phyloP scores from a whole-genome alignment of 2,888 invertebrate species.

The Heterodera filipjevi region DNA sequence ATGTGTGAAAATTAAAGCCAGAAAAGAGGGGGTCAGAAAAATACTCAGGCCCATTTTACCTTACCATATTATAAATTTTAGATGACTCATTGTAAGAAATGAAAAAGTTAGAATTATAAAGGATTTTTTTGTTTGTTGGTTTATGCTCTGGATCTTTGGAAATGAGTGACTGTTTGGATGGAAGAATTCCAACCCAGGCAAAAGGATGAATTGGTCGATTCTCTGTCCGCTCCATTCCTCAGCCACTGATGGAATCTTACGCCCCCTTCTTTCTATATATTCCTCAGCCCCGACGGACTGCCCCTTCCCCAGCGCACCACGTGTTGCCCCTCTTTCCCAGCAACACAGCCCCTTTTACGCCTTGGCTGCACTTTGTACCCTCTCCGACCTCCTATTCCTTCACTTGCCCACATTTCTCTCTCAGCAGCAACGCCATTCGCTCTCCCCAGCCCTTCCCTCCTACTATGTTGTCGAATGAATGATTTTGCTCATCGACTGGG shows the following conservation, averaged over 20 bases:
- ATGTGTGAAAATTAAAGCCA: background rate
- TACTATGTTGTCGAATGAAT: background rate
- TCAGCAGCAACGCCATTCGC: background rate
- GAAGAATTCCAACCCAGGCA: background rate
- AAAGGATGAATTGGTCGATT: background rate
- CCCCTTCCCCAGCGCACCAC: background rate
- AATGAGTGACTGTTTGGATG: background rate
- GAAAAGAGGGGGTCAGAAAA: no score
- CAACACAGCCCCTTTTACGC: background rate
- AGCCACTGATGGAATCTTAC: background rate
- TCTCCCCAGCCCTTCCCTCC: background rate
- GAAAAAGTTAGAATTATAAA: background rate
- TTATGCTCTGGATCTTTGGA: background rate
- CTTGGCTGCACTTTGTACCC: slow-evolving; percentile 6
- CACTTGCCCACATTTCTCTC: background rate
- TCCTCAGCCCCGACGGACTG: background rate
- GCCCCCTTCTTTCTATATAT: background rate
- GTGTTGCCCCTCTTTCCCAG: background rate
- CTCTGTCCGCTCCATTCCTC: background rate
- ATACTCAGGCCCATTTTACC: no score
- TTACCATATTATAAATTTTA: no score
- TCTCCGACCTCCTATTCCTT: background rate
- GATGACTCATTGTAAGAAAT: no score
- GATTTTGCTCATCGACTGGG: background rate
- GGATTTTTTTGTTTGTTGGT: no score